Evolutionary conservation across 2,888 invertebrate genomes (phyloP).

Genomic region (Eurytoma californica): DNA sequence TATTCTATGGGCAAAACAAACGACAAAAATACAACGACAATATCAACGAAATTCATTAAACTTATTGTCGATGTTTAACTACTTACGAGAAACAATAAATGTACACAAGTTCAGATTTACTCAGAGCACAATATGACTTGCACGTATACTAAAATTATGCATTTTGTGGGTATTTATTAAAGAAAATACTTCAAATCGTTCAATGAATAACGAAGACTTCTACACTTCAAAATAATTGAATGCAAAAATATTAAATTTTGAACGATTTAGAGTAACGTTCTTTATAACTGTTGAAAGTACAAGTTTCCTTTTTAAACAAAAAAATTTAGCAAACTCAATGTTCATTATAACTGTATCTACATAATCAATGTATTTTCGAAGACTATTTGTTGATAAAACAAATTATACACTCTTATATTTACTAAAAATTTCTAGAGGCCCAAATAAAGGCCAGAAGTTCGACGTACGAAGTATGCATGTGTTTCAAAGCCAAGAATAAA

Average conservation of each 20-base stretch:
- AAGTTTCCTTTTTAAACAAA: not conserved
- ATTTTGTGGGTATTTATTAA: not conserved
- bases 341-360: not conserved
- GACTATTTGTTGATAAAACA: not conserved
- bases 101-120: conserved; percentile 21
- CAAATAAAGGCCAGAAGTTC: conserved; percentile 16
- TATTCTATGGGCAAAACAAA: too few species aligned
- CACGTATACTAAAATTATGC: conserved; percentile 10
- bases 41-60: not conserved
- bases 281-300: not conserved
- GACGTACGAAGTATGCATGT: conserved; percentile 35
- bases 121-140: conserved; percentile 5
- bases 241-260: not conserved
- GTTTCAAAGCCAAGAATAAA: not conserved
- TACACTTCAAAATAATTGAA: too few species aligned
- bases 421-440: not conserved
- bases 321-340: not conserved
- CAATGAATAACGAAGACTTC: not conserved
- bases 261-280: not conserved
- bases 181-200: not conserved
- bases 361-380: conserved; percentile 19
- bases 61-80: not conserved
- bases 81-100: not conserved
- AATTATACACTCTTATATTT: too few species aligned
- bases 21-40: conserved; percentile 24